phyloP scores from a whole-genome alignment of 2,888 invertebrate species.

The Vanessa cardui region DNA sequence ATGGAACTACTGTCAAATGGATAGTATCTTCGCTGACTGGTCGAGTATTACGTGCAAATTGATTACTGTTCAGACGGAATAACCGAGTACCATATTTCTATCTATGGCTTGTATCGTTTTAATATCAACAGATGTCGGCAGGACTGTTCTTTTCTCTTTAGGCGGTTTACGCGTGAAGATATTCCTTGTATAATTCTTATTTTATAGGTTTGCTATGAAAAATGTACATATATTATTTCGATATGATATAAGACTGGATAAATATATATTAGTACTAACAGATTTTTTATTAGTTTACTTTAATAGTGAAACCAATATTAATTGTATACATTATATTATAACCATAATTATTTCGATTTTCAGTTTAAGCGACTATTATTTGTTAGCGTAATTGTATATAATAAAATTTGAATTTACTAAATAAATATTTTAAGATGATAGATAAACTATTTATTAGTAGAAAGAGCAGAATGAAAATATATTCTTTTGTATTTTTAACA shows the following conservation, averaged over 20 bases:
- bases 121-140: conserved; percentile 35
- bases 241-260: neutral
- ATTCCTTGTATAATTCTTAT: neutral
- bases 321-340: neutral
- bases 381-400: too few species aligned
- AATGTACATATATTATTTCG: neutral
- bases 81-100: conserved; percentile 30
- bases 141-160: conserved; percentile 34
- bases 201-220: neutral
- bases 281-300: neutral
- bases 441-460: too few species aligned
- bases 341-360: too few species aligned
- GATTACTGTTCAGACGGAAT: conserved; percentile 39
- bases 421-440: too few species aligned
- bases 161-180: conserved; percentile 1
- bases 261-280: too few species aligned
- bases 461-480: neutral
- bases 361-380: too few species aligned
- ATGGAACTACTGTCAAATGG: conserved; percentile 61
- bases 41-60: conserved; percentile 50
- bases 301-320: neutral
- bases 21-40: conserved; percentile 59
- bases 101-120: conserved; percentile 25
- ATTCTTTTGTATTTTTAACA: conserved; percentile 7
- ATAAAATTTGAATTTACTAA: too few species aligned